Conservation (phyloP, 2,888 invertebrate species). For the Ctenicera cuprea region DNA sequence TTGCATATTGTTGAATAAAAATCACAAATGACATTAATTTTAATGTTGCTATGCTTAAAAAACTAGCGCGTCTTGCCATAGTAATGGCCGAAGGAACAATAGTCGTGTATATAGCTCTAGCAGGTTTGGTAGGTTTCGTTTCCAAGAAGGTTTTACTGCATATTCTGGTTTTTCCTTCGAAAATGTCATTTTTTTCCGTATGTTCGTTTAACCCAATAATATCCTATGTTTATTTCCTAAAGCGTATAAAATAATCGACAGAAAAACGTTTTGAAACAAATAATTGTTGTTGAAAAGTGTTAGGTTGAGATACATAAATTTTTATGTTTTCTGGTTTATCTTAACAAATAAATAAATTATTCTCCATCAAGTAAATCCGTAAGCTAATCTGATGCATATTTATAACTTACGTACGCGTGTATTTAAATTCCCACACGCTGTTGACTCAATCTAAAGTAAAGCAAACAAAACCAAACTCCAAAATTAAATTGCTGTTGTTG, state of each 20-base stretch:
- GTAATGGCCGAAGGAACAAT: too few relatives aligned
- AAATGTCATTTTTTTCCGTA: too few relatives aligned
- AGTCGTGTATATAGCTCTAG: too few relatives aligned
- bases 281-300: background rate
- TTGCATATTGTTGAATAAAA: too few relatives aligned
- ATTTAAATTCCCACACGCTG: conserved; percentile 25
- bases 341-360: conserved; percentile 11
- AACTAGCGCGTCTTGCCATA: too few relatives aligned
- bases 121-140: too few relatives aligned
- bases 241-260: background rate
- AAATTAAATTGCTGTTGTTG: conserved; percentile 24
- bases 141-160: too few relatives aligned
- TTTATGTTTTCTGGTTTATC: conserved; percentile 2
- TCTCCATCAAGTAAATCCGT: conserved; percentile 2
- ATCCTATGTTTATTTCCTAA: too few relatives aligned
- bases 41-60: too few relatives aligned
- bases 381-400: conserved; percentile 29
- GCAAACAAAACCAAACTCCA: conserved; percentile 23
- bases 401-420: conserved; percentile 19
- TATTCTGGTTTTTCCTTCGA: too few relatives aligned
- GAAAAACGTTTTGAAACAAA: background rate
- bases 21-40: too few relatives aligned
- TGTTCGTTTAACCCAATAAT: too few relatives aligned
- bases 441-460: conserved; percentile 14
- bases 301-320: conserved; percentile 1